Base-by-base conservation (phyloP, 2,888 invertebrate species). In the Calliscelio sp. region DNA sequence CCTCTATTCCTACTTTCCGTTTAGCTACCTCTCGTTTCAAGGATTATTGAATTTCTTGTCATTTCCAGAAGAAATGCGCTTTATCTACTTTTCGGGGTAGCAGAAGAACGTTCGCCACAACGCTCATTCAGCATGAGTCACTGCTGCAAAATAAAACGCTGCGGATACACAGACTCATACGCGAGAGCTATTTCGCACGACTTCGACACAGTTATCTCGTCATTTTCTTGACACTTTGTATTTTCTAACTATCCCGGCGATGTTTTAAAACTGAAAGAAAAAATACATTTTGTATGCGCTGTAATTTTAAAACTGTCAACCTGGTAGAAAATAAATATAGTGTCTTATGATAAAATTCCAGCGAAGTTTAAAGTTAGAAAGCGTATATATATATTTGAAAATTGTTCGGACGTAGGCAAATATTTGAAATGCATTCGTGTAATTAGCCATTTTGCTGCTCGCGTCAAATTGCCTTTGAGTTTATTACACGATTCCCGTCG, bases 21-120 rank as follows among this genome's bases (percentile, higher is more conserved):
- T 55, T 24, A 28, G 59, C 70, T 70, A 82, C 59, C 75, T 77
- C 78, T 68, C 88, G 88, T 89, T 89, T 89, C 88, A 86, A 89
- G 89, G 90, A 92, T 92, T 92, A 92, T 92, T 91, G 92, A 92
- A 90, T 92, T 92, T 92, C 88, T 90, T 90, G 92, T 92, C 91
- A 92, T 91, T 90, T 90, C 90, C 92, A 91, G 92, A 92, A 92
- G 92, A 92, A 92, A 91, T 91, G 89, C 89, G 90, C 89, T 90
- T 89, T 90, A 91, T 92, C 91, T 91, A 91, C 90, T 90, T 86
- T 75, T 59, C 66, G 78, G 77, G 32, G 80, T 49, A 49, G 63
- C 70, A 81, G 59, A 80, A 86, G 65, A 70, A 81, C 73, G 77
- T 73, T 79, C 70, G 80, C 78, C 77, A 73, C 81, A 71, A 61